Evolutionary conservation across 2,113 vertebrate genomes (phyloP), one percentile per base, ranked within the genome.

Genomic region (Agelaius tricolor): DNA sequence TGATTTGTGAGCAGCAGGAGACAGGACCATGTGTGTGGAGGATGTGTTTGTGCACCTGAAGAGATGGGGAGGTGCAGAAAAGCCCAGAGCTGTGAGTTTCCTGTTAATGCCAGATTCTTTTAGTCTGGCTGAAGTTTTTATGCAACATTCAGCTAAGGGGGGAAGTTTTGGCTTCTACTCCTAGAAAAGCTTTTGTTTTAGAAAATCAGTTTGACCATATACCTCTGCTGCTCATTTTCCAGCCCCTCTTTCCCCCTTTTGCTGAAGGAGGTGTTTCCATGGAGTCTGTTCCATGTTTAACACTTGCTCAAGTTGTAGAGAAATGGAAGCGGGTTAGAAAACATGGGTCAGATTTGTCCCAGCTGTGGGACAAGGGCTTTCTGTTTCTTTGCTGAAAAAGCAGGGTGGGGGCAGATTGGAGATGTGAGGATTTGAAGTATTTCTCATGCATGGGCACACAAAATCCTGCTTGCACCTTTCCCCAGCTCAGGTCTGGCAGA

Each of bases 11-110:
- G 61, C 22, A 85, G 65, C 35, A 26, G 66, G 13, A 55, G 44
- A 5, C 3, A 3, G 58, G 39, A 17, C 15, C 15, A 2, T 0
- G 11, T 3, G 5, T 22, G 2, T 14, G 2, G 10, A 2, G 2
- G 10, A 2, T 37, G 41, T 49, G 67, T 55, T 27, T 24, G 37
- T 52, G 61, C 37, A 6, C 2, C 0, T 16, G 67, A 55, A 28
- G 54, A 52, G 52, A 16, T 15, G 39, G 18, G 39, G 35, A 43
- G 33, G 3, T 30, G 37, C 55, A 13, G 0, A 37, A 37, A 65
- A 61, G 55, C 19, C 33, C 39, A 9, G 41, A 28, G 5, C 0
- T 39, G 18, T 12, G 49, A 24, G 31, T 22, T 67, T 14, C 4
- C 1, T 72, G 13, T 55, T 73, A 28, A 14, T 5, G 3, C 43